Evolutionary conservation across 2,888 invertebrate genomes (phyloP).

Genomic region (Tridacna crocea): DNA sequence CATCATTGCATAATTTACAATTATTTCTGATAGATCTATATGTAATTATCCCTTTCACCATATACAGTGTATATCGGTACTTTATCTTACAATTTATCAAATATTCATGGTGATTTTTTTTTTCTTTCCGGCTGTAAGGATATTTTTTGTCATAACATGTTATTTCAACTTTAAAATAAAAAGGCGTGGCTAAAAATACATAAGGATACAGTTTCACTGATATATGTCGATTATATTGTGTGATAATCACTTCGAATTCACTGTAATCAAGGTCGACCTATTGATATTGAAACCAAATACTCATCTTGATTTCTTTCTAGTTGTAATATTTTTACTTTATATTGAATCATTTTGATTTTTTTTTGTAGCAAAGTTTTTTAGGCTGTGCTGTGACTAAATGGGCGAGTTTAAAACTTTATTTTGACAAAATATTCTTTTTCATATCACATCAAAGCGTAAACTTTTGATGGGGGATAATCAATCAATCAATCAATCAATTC

Average conservation of each 20-base stretch:
- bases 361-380: neutral
- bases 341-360: neutral
- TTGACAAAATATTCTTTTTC: no score
- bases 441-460: no score
- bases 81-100: neutral
- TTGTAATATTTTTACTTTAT: neutral
- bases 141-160: neutral
- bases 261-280: neutral
- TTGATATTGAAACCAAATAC: slow-evolving; percentile 4
- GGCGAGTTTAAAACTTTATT: neutral
- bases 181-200: neutral
- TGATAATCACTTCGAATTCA: neutral
- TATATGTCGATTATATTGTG: neutral
- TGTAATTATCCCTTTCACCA: neutral
- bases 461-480: no score
- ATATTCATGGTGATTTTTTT: neutral
- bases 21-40: no score
- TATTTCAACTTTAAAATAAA: neutral
- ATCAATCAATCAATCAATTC: no score
- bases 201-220: slow-evolving; percentile 1
- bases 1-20: no score
- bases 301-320: neutral
- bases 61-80: neutral
- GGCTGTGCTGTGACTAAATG: neutral
- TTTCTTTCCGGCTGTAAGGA: neutral